A percentile compares a stretch with the other conserved stretches of the same genome.
phyloP scores from a whole-genome alignment of 2,113 vertebrate species.

The Lycocorax pyrrhopterus region DNA sequence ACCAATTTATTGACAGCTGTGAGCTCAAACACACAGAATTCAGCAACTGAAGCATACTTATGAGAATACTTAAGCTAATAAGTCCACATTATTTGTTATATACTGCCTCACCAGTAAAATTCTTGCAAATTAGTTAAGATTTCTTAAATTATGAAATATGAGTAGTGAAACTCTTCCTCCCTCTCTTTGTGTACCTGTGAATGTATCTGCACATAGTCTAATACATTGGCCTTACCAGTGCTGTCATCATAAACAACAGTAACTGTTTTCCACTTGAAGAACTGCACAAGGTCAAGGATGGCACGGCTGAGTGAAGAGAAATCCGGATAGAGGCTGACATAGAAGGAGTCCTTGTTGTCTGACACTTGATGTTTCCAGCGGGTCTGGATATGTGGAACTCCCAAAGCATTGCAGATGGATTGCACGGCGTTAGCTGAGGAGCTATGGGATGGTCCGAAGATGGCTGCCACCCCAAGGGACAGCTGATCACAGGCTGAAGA shows the following conservation, averaged over 20 bases:
- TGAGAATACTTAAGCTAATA: background rate
- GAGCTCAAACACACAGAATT: background rate
- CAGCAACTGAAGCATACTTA: background rate
- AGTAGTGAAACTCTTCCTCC: background rate
- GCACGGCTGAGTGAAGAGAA: constrained; percentile 97
- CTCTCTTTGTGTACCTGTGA: background rate
- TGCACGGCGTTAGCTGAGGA: constrained; percentile 98
- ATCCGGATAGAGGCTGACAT: constrained; percentile 96
- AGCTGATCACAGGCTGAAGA: constrained; percentile 97
- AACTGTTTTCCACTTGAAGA: constrained; percentile 99
- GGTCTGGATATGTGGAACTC: constrained; percentile 97
- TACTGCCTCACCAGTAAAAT: background rate
- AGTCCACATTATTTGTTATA: background rate
- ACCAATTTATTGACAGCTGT: background rate
- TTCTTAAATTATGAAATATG: background rate
- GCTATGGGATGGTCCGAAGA: constrained; percentile 97
- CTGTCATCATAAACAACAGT: constrained; percentile 98
- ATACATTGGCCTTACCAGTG: constrained; percentile 84
- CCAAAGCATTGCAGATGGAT: constrained; percentile 97
- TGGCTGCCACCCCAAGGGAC: constrained; percentile 97
- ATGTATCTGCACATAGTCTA: background rate
- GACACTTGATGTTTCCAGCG: constrained; percentile 99
- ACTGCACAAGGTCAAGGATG: constrained; percentile 97
- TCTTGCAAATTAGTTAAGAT: background rate
- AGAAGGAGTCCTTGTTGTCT: constrained; percentile 97